A percentile compares a stretch with the other conserved stretches of the same genome.
Conservation (phyloP, 2,888 invertebrate species). For the Napeogenes inachia region DNA sequence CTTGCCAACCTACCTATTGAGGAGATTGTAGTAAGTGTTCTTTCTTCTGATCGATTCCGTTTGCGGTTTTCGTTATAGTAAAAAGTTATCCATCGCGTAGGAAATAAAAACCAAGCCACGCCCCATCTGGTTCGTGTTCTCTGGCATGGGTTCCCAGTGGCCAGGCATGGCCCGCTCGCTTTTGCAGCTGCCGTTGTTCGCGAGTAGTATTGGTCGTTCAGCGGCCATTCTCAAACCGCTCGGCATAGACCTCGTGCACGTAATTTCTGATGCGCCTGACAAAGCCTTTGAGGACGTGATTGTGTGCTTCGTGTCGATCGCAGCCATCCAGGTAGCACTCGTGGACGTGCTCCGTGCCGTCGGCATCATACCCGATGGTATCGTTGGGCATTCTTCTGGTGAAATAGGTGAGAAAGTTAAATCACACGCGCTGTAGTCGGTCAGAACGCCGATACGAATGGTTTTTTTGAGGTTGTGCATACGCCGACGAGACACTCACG, state of each 20-base stretch:
- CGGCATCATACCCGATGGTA: slow-evolving; percentile 93
- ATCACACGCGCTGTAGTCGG: too few relatives aligned
- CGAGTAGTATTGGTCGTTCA: slow-evolving; percentile 85
- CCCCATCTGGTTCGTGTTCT: slow-evolving; percentile 96
- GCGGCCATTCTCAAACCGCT: slow-evolving; percentile 86
- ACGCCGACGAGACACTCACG: slow-evolving; percentile 96
- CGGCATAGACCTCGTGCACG: slow-evolving; percentile 88
- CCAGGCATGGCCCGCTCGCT: slow-evolving; percentile 94
- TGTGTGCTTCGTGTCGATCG: slow-evolving; percentile 95
- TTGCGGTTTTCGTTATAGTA: not conserved
- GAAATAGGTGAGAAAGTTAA: slow-evolving; percentile 79
- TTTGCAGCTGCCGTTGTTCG: slow-evolving; percentile 89
- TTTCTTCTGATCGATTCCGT: not conserved
- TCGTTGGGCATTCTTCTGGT: slow-evolving; percentile 97
- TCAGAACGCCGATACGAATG: too few relatives aligned
- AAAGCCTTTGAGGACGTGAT: slow-evolving; percentile 89
- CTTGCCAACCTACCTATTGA: slow-evolving; percentile 70
- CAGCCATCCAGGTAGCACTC: slow-evolving; percentile 97
- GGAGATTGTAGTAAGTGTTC: slow-evolving; percentile 29
- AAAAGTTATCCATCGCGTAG: slow-evolving; percentile 31
- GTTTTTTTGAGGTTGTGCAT: slow-evolving; percentile 88
- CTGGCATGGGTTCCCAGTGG: slow-evolving; percentile 99
- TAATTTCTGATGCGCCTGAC: slow-evolving; percentile 86
- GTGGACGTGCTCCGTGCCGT: slow-evolving; percentile 88
- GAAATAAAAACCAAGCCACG: slow-evolving; percentile 77